These are phyloP conservation scores for Pomacea maculata DNA, from an alignment of 1,140 invertebrate genomes.

Conservation along the genomic window DNA sequence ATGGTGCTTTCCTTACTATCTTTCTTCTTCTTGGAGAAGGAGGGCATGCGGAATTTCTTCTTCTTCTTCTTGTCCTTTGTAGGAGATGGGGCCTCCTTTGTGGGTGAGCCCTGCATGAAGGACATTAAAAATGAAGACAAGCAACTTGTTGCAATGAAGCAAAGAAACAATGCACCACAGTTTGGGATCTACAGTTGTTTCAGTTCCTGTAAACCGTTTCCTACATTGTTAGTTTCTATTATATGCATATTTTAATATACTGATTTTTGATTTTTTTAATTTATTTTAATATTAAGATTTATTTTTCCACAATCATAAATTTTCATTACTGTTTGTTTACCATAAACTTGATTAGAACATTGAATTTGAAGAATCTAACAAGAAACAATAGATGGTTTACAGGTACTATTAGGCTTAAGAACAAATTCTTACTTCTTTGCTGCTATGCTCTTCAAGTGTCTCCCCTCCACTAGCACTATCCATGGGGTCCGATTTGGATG, in stretches of 20 bases:
- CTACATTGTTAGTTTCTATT: too few relatives aligned
- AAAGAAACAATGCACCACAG: too few relatives aligned
- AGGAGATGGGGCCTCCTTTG: constrained; percentile 59
- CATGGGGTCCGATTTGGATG: constrained; percentile 62
- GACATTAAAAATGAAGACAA: background rate
- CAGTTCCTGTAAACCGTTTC: too few relatives aligned
- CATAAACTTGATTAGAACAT: too few relatives aligned
- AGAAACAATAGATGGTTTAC: too few relatives aligned
- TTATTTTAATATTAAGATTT: background rate
- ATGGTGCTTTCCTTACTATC: constrained; percentile 56
- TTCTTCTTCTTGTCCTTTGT: constrained; percentile 63
- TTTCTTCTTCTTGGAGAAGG: constrained; percentile 64
- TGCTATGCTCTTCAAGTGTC: constrained; percentile 59
- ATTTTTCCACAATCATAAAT: too few relatives aligned
- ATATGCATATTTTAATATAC: too few relatives aligned
- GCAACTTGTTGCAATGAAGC: background rate
- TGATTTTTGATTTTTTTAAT: background rate
- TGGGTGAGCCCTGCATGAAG: constrained; percentile 55
- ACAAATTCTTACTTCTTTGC: constrained; percentile 52
- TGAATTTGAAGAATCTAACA: too few relatives aligned
- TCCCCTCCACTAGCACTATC: constrained; percentile 62
- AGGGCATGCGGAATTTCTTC: constrained; percentile 65
- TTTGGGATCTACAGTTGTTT: too few relatives aligned
- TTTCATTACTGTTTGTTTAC: too few relatives aligned
- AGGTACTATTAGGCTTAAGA: too few relatives aligned